A percentile compares a stretch with the other conserved stretches of the same genome.
Evolutionary conservation across 2,888 invertebrate species (phyloP).

Genomic region (Chesias legatella): DNA sequence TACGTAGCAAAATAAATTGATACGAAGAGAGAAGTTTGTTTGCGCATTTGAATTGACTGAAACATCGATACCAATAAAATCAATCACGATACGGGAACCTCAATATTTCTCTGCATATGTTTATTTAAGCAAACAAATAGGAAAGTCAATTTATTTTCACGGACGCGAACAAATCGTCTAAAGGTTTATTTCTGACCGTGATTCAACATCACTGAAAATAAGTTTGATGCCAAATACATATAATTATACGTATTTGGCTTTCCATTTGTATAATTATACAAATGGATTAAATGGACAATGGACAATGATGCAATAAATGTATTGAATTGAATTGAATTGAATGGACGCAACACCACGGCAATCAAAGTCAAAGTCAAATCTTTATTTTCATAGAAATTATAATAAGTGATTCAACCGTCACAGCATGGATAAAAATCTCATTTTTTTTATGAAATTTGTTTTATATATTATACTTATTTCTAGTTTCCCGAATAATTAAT

Average conservation of each 20-base stretch:
- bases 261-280: too few species aligned
- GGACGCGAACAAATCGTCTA: background rate
- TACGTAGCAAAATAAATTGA: slow-evolving; percentile 13
- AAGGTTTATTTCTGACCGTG: background rate
- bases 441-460: too few species aligned
- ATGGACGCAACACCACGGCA: too few species aligned
- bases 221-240: background rate
- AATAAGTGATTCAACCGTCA: too few species aligned
- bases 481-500: too few species aligned
- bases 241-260: too few species aligned
- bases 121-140: background rate
- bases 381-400: too few species aligned
- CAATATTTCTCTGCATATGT: slow-evolving; percentile 3
- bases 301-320: too few species aligned
- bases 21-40: slow-evolving; percentile 11
- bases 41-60: slow-evolving; percentile 8
- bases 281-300: slow-evolving; percentile 1
- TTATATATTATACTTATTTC: too few species aligned
- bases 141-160: slow-evolving; percentile 1
- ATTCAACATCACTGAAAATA: background rate
- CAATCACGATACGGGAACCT: slow-evolving; percentile 12
- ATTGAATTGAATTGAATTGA: too few species aligned
- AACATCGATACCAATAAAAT: slow-evolving; percentile 16
- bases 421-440: too few species aligned
- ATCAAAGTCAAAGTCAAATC: too few species aligned